Conservation (phyloP, 1,140 invertebrate species). For the Spodoptera frugiperda region DNA sequence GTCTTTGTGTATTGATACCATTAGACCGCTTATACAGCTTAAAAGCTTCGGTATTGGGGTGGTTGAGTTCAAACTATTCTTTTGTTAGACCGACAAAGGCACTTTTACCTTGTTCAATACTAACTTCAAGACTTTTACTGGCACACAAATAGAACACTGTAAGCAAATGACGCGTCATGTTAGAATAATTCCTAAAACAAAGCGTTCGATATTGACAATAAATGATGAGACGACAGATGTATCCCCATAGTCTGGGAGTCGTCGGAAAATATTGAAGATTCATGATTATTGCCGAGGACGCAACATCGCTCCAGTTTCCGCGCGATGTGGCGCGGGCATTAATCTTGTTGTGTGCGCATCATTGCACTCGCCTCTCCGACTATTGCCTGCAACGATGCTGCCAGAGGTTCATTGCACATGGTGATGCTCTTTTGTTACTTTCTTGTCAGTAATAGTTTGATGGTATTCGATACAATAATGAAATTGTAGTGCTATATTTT, state of each 20-base stretch:
- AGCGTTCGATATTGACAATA: neutral
- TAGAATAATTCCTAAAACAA: neutral
- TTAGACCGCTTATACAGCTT: constrained; percentile 34
- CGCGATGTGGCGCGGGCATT: constrained; percentile 62
- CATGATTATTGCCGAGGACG: constrained; percentile 22
- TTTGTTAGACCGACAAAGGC: neutral
- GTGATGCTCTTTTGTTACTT: neutral
- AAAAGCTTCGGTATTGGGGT: constrained; percentile 29
- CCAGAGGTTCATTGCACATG: constrained; percentile 37
- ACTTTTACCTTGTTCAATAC: constrained; percentile 9
- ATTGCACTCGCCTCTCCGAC: constrained; percentile 52
- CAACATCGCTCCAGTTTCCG: constrained; percentile 44
- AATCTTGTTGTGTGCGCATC: constrained; percentile 70
- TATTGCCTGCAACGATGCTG: neutral
- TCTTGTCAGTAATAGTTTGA: no score
- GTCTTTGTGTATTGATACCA: constrained; percentile 41
- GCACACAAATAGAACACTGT: neutral
- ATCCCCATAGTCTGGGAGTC: neutral
- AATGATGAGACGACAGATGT: neutral
- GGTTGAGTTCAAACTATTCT: constrained; percentile 11
- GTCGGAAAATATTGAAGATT: neutral
- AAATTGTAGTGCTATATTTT: no score
- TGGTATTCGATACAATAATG: no score
- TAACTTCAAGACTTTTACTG: neutral
- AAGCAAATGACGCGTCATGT: neutral